Conservation (phyloP, 2,797 vertebrate species). For the Monodelphis domestica region DNA sequence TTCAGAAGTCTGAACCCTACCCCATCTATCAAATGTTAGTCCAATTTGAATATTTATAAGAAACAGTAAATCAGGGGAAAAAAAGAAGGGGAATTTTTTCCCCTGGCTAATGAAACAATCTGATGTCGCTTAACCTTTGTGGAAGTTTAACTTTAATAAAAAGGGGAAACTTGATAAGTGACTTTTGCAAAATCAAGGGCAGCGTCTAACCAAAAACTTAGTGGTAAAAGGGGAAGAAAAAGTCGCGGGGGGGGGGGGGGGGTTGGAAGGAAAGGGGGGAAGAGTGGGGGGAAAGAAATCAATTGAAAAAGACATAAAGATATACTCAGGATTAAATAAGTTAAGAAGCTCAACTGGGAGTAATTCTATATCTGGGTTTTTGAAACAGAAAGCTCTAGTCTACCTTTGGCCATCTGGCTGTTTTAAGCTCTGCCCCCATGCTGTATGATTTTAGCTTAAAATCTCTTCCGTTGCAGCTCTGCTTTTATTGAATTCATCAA, state of each 20-base stretch:
- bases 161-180: conserved; percentile 62
- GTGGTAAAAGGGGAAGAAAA: neutral
- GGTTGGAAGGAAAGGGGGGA: too few species aligned
- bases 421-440: conserved; percentile 88
- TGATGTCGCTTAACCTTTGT: neutral
- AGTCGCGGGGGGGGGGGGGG: neutral
- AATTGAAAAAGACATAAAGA: conserved; percentile 47
- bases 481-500: conserved; percentile 94
- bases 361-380: conserved; percentile 79
- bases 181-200: conserved; percentile 63
- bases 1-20: conserved; percentile 18
- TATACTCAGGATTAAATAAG: conserved; percentile 72
- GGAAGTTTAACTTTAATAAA: conserved; percentile 64
- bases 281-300: conserved; percentile 11
- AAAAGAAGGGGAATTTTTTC: neutral
- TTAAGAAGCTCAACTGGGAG: conserved; percentile 67
- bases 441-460: conserved; percentile 89
- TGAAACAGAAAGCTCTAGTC: conserved; percentile 73
- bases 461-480: conserved; percentile 88
- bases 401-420: conserved; percentile 89
- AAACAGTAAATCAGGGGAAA: neutral
- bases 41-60: conserved; percentile 51
- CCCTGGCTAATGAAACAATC: neutral
- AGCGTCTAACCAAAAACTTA: conserved; percentile 17
- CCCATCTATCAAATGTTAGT: neutral